Base-by-base conservation (phyloP, 2,888 invertebrate genomes). In the Microplitis manilae region DNA sequence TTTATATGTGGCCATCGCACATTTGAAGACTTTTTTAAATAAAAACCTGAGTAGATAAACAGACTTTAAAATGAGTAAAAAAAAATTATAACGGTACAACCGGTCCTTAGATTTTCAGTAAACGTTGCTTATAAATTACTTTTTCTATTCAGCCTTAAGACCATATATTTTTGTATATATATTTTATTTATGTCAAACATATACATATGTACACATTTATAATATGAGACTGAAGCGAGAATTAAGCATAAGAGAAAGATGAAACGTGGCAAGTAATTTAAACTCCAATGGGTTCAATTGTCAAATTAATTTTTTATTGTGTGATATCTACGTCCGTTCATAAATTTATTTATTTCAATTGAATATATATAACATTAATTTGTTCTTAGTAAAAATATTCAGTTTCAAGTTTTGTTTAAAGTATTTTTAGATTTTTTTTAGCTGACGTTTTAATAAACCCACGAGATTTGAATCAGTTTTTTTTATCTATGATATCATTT, bases 181-280 rank as follows among this genome's bases (percentile, higher is more conserved):
- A 17, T 17, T 17, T 50, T 50, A 50, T 50, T 50, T 50, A 50
- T 50, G 50, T 50, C 13, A 50, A 50, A 13, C 50, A 13, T 9
- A 13, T 13, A 50, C 50, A 13, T 50, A 50, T 50, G 13, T 30
- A 30, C 2, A 30, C 30, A 30, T 30, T 30, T 30, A 30, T 30
- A 30, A 30, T 30, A 30, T 30, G 30, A 30, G 30, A 30, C 30
- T 30, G 30, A 30, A 50, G 5, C 4, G 50, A 13, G 5, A 50
- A 50, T 50, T 13, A 50, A 50, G 50, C 13, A 13, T 50, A 50
- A 50, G 50, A 50, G 50, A 50, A 50, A 50, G 50, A 50, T 50
- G 50, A 50, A 50, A 50, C 50, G 50, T 50, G 50, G 50, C 50
- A 50, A 50, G 50, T 50, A 67, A 67, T 39, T 39, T 67, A 67